Evolutionary conservation across 2,888 invertebrate genomes (phyloP), one percentile per base, ranked within the genome.

Genomic region (Hypselothyrea guttata): DNA sequence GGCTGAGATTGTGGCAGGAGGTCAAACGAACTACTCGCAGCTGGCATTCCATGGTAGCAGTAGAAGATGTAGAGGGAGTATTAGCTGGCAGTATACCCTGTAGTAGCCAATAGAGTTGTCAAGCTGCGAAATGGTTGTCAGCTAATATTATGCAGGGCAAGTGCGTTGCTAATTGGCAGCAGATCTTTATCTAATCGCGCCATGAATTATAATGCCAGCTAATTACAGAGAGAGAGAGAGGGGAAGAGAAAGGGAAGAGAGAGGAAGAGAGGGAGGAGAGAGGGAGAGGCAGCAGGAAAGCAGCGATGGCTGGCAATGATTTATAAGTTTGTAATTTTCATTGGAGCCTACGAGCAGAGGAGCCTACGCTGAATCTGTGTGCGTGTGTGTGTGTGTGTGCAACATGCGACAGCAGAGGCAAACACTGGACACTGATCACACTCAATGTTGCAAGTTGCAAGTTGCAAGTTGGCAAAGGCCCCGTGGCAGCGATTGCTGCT

Each of bases 141-240:
- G 57, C 72, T 71, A 55, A 61, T 75, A 83, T 84, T 77, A 83
- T 85, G 75, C 68, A 78, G 76, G 72, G 78, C 60, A 53, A 44
- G 75, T 72, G 79, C 85, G 64, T 79, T 79, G 75, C 86, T 82
- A 82, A 86, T 82, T 86, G 81, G 79, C 85, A 85, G 64, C 57
- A 65, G 81, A 82, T 82, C 75, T 83, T 86, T 83, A 86, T 82
- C 86, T 72, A 86, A 86, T 85, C 86, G 63, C 65, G 73, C 81
- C 86, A 75, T 83, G 81, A 85, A 82, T 83, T 86, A 85, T 85
- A 86, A 83, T 85, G 67, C 66, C 84, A 82, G 85, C 81, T 82
- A 82, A 82, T 82, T 82, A 82, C 73, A 73, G 73, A 1, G 12
- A 27, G 60, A 42, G 41, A 58, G 53, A 30, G 34, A 53, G 30